Percentiles rank a stretch among this genome's conserved stretches.
phyloP scores from a whole-genome alignment of 2,113 vertebrate species.

The Chionodraco myersi region DNA sequence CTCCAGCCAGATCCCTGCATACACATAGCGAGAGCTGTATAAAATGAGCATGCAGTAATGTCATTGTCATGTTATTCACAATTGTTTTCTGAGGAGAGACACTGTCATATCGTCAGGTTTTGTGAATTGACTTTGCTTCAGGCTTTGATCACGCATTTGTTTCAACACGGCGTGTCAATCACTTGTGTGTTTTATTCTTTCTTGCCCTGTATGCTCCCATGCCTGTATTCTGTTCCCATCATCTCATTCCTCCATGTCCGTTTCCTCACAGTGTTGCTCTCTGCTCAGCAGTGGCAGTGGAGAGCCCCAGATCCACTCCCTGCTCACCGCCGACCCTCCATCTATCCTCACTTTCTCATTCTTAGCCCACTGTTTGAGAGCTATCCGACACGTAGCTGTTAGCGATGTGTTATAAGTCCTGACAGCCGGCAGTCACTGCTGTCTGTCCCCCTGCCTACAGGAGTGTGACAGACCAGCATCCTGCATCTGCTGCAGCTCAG shows the following conservation, averaged over 20 bases:
- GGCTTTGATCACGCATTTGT: slow-evolving; percentile 44
- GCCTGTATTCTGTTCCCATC: slow-evolving; percentile 9
- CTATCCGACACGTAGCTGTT: slow-evolving; percentile 43
- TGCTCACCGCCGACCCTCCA: background rate
- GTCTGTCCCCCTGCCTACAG: slow-evolving; percentile 47
- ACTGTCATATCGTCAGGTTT: slow-evolving; percentile 50
- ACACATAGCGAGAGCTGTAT: background rate
- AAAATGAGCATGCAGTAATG: slow-evolving; percentile 45
- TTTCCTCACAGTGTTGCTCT: slow-evolving; percentile 1
- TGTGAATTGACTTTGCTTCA: slow-evolving; percentile 30
- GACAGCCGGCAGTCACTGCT: slow-evolving; percentile 68
- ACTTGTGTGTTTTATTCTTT: background rate
- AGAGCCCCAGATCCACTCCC: background rate
- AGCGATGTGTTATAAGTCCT: slow-evolving; percentile 52
- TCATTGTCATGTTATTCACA: slow-evolving; percentile 26
- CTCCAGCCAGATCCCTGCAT: background rate
- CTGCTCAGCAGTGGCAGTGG: slow-evolving; percentile 21
- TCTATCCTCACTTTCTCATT: slow-evolving; percentile 35
- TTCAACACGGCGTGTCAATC: slow-evolving; percentile 32
- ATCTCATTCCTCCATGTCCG: background rate
- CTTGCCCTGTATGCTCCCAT: slow-evolving; percentile 7
- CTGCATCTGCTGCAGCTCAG: slow-evolving; percentile 50
- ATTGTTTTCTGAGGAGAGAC: slow-evolving; percentile 39
- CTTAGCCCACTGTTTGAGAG: slow-evolving; percentile 49
- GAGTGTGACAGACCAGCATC: slow-evolving; percentile 46